Evolutionary conservation across 2,797 vertebrate genomes (phyloP), one percentile per base, ranked within the genome.

Genomic region (Mormyrus hasselquistii): DNA sequence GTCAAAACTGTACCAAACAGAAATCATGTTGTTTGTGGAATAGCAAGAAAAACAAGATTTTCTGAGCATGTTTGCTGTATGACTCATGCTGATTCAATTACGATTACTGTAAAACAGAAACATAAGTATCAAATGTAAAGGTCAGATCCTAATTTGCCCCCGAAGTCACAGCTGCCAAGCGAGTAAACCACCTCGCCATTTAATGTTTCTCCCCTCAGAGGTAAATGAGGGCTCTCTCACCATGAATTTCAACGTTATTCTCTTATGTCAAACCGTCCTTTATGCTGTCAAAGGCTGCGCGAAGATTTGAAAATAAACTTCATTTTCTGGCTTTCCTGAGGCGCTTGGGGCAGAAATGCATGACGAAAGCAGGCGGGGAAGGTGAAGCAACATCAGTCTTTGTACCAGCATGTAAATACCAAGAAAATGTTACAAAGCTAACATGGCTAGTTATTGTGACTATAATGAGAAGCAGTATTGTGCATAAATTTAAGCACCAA

Each of bases 131-230:
- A 90, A 84, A 91, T 91, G 25, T 92, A 94, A 95, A 95, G 94
- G 95, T 94, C 91, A 94, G 90, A 91, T 94, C 93, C 94, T 94
- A 93, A 94, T 94, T 92, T 91, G 49, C 90, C 90, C 84, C 8
- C 0, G 16, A 50, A 91, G 92, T 92, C 89, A 89, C 57, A 90
- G 87, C 92, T 94, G 94, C 93, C 95, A 93, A 92, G 92, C 91
- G 93, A 91, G 91, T 89, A 91, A 89, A 90, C 52, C 93, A 91
- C 90, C 91, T 82, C 9, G 85, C 91, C 89, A 90, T 62, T 90
- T 92, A 93, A 91, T 91, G 62, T 89, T 93, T 94, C 93, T 94
- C 95, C 95, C 95, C 93, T 94, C 92, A 4, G 87, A 90, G 90
- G 89, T 91, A 93, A 94, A 95, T 90, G 93, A 94, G 93, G 85